Evolutionary conservation across 1,140 invertebrate genomes (phyloP), one percentile per base, ranked within the genome.

Genomic region (Lasioglossum albipes): DNA sequence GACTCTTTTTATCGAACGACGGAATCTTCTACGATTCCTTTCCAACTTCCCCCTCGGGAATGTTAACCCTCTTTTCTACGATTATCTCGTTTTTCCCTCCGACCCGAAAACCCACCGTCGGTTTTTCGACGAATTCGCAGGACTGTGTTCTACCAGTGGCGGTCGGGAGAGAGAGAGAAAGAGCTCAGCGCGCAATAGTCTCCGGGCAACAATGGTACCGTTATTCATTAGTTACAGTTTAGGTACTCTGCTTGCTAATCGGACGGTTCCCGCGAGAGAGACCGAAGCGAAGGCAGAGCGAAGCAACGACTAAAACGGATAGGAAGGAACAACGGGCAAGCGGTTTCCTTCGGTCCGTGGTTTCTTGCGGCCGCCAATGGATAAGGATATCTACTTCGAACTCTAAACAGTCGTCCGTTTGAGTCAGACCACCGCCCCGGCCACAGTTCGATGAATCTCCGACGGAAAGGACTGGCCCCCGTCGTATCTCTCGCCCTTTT

Each of bases 1-100:
- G 75, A 75, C 75, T 83, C 80, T 82, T 88, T 87, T 87, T 89
- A 90, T 87, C 86, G 64, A 73, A 70, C 72, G 42, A 82, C 68
- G 68, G 89, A 89, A 84, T 90, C 87, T 85, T 79, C 66, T 77
- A 79, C 54, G 77, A 82, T 71, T 80, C 72, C 68, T 73, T 71
- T 73, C 73, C 64, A 61, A 81, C 75, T 82, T 67, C 64, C 76
- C 74, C 68, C 75, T 68, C 27, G 66, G 52, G 69, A 67, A 81
- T 79, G 69, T 83, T 66, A 64, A 75, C 64, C 76, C 77, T 69
- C 64, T 70, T 79, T 81, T 82, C 45, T 42, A 22, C 20, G 20
- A 45, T 10, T 7, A 18, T 5, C 66, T 45, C 13, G 7, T 7
- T 59, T 62, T 70, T 74, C 12, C 52, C 22, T 12, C 0, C 22